These are phyloP conservation scores for Varecia variegata DNA, from an alignment of 2,797 vertebrate species.

Conservation along the genomic window DNA sequence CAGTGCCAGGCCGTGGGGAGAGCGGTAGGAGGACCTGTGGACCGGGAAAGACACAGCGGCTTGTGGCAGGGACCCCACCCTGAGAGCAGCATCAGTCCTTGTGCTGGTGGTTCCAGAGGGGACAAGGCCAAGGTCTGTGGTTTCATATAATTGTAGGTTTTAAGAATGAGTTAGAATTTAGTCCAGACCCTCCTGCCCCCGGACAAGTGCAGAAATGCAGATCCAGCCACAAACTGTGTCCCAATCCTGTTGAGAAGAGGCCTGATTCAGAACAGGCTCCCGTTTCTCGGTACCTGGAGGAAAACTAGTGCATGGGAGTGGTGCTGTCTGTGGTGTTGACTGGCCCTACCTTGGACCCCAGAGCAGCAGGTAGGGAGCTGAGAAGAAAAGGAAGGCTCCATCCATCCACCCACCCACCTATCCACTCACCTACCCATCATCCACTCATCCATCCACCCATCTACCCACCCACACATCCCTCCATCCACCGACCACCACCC, in stretches of 20 bases:
- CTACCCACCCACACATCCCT: neutral
- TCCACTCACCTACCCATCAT: no score
- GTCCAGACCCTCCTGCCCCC: neutral
- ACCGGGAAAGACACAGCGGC: neutral
- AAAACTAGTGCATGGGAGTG: neutral
- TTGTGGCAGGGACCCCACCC: neutral
- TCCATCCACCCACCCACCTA: no score
- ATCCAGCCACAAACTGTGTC: neutral
- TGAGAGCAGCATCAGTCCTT: neutral
- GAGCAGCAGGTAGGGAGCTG: neutral
- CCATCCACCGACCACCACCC: neutral
- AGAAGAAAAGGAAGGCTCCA: neutral
- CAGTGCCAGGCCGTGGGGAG: neutral
- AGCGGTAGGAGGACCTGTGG: neutral
- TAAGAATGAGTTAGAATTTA: neutral
- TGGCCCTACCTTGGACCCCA: neutral
- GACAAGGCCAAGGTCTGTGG: neutral
- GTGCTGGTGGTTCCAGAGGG: neutral
- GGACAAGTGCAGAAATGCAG: neutral
- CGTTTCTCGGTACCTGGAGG: neutral
- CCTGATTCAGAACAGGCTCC: neutral
- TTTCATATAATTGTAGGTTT: neutral
- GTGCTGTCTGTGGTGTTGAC: conserved; percentile 41
- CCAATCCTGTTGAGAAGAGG: neutral
- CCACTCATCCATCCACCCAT: neutral